Evolutionary conservation across 2,113 vertebrate genomes (phyloP).

Genomic region (Trichechus manatus): DNA sequence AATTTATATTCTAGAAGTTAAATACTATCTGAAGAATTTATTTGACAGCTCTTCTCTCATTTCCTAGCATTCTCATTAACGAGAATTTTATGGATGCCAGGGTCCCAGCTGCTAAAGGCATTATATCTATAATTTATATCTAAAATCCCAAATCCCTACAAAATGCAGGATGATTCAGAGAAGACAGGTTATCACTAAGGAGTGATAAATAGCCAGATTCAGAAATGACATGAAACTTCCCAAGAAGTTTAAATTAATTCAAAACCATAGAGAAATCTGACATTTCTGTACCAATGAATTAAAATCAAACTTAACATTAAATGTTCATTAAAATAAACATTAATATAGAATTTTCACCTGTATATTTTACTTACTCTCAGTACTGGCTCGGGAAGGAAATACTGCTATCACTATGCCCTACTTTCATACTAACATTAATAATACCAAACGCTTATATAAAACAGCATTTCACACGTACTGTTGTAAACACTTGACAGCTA

Average conservation of each 20-base stretch:
- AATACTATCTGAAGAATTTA: not conserved
- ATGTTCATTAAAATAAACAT: not conserved
- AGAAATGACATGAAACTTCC: not conserved
- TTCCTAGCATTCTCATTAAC: conserved; percentile 17
- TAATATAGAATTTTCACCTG: not conserved
- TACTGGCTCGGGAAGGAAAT: not conserved
- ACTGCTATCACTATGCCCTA: not conserved
- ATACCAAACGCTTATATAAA: not conserved
- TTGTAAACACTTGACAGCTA: conserved; percentile 6
- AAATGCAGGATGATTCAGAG: conserved; percentile 29
- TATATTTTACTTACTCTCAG: not conserved
- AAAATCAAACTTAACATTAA: not conserved
- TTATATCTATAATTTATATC: not conserved
- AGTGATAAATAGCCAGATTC: not conserved
- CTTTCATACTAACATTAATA: not conserved
- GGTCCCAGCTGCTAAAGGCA: conserved; percentile 15
- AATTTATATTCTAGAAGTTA: not conserved
- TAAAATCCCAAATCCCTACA: not conserved
- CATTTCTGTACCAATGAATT: not conserved
- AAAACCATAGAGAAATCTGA: not conserved
- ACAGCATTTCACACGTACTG: not conserved
- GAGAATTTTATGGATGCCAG: not conserved
- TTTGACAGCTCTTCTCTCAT: conserved; percentile 17
- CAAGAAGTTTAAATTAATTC: not conserved
- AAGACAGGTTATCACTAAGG: not conserved